These are phyloP conservation scores for human DNA, from an alignment of 2,113 vertebrate genomes.

Conservation along the genomic window DNA sequence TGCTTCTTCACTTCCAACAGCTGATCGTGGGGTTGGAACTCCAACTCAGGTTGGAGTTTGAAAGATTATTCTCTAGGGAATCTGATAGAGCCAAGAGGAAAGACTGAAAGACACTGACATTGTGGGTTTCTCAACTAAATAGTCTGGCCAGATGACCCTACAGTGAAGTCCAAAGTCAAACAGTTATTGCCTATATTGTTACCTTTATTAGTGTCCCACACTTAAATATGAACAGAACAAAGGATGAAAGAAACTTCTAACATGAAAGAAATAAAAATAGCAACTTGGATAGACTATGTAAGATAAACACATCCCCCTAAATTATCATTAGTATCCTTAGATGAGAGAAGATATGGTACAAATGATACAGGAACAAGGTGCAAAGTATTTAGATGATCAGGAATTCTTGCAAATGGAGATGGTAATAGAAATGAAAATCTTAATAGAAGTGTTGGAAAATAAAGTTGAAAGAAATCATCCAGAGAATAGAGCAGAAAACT, in stretches of 20 bases:
- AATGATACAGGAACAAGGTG: not conserved
- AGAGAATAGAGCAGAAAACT: not conserved
- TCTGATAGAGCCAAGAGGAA: not conserved
- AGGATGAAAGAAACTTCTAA: not conserved
- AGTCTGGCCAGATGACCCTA: not conserved
- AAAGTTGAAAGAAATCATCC: slow-evolving; percentile 8
- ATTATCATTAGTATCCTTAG: not conserved
- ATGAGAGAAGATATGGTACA: not conserved
- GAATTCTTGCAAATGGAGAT: not conserved
- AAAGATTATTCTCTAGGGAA: not conserved
- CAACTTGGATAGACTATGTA: not conserved
- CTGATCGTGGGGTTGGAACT: not conserved
- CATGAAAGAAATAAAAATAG: not conserved
- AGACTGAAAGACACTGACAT: not conserved
- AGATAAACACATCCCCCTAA: not conserved
- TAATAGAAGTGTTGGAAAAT: not conserved
- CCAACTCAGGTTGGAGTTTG: not conserved
- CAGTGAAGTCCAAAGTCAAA: not conserved
- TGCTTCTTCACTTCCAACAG: not conserved
- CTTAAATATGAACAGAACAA: slow-evolving; percentile 24
- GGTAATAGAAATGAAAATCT: slow-evolving; percentile 5
- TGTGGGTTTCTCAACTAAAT: not conserved
- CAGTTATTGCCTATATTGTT: not conserved
- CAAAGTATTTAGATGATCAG: not conserved
- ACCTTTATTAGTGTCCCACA: slow-evolving; percentile 3